Conservation (phyloP, 2,888 invertebrate species). For the Drosophila engyochracea region DNA sequence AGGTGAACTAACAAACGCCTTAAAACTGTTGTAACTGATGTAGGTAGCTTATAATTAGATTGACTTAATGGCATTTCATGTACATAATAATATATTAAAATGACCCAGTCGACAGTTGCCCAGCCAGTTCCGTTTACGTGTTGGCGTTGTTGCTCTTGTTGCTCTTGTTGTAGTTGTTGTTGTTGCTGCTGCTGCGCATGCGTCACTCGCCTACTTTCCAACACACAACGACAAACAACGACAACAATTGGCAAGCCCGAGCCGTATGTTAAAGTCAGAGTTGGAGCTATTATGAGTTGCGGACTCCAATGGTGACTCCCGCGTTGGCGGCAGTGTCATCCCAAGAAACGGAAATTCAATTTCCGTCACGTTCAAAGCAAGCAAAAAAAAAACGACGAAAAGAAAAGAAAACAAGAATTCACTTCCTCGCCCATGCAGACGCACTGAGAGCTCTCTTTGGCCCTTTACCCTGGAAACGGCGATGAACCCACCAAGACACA, state of each 20-base stretch:
- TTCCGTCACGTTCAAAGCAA: slow-evolving; percentile 76
- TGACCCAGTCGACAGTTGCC: slow-evolving; percentile 57
- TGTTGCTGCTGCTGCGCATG: slow-evolving; percentile 46
- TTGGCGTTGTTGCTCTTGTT: slow-evolving; percentile 44
- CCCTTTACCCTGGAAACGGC: neutral
- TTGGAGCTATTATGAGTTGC: slow-evolving; percentile 1
- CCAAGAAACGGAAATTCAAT: slow-evolving; percentile 79
- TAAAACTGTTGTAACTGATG: slow-evolving; percentile 42
- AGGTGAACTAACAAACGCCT: slow-evolving; percentile 12
- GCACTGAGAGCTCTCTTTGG: neutral
- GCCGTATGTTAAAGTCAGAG: slow-evolving; percentile 16
- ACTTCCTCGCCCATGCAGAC: slow-evolving; percentile 66
- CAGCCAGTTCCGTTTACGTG: slow-evolving; percentile 51
- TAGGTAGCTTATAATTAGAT: slow-evolving; percentile 63
- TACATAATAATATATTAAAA: slow-evolving; percentile 22
- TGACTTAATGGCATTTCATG: slow-evolving; percentile 33
- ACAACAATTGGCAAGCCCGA: slow-evolving; percentile 26
- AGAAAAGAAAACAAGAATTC: slow-evolving; percentile 36
- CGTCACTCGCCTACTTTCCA: slow-evolving; percentile 59
- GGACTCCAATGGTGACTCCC: slow-evolving; percentile 30
- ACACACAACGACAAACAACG: slow-evolving; percentile 12
- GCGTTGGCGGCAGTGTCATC: slow-evolving; percentile 65
- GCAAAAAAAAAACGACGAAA: neutral
- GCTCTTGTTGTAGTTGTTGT: slow-evolving; percentile 34
- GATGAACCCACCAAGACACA: neutral